phyloP scores from a whole-genome alignment of 2,113 vertebrate genomes.

The Tachysurus vachellii region DNA sequence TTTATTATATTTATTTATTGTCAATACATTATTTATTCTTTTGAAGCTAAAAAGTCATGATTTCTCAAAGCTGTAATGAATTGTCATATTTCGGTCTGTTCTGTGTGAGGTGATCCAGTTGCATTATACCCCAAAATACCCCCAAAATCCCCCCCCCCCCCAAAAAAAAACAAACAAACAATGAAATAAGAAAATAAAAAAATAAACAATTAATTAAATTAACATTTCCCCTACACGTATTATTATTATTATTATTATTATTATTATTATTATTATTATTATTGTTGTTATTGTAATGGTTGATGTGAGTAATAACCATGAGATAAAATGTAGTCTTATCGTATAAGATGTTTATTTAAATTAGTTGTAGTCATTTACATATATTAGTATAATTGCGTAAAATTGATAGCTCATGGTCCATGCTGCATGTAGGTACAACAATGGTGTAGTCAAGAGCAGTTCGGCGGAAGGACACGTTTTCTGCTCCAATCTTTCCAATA shows the following conservation, averaged over 20 bases:
- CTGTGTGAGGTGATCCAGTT: neutral
- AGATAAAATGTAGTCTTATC: neutral
- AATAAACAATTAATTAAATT: neutral
- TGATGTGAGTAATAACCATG: neutral
- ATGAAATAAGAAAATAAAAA: neutral
- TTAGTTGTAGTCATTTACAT: neutral
- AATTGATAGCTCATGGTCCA: neutral
- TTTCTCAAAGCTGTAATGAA: neutral
- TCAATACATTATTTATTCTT: no score
- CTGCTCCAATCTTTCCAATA: conserved; percentile 25
- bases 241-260: neutral
- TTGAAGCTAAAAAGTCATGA: no score
- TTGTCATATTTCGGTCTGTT: neutral
- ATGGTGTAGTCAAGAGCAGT: neutral
- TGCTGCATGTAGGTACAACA: neutral
- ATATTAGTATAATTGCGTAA: neutral
- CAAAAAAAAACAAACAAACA: no score
- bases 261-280: neutral
- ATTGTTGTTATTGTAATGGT: neutral
- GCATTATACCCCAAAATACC: neutral
- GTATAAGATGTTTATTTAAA: neutral
- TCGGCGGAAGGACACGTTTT: conserved; percentile 54
- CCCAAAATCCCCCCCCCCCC: no score
- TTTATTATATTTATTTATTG: no score
- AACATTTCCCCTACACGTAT: neutral